Evolutionary conservation across 2,888 invertebrate species (phyloP).

Genomic region (Nemotelus nigrinus): DNA sequence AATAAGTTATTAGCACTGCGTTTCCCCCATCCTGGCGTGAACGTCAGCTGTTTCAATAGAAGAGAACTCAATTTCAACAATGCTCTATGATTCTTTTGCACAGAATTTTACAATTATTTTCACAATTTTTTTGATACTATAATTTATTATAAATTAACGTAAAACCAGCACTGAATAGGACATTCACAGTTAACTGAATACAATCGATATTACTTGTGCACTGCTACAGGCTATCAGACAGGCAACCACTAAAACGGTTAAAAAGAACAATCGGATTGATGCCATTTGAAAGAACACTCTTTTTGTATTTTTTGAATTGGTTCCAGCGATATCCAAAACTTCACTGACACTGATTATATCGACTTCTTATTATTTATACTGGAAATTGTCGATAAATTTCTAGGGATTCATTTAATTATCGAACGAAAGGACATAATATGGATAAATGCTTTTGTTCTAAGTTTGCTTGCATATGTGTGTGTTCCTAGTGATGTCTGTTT

Average conservation of each 20-base stretch:
- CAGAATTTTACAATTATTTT: not conserved
- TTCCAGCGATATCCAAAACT: slow-evolving; percentile 1
- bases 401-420: slow-evolving; percentile 44
- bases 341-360: slow-evolving; percentile 21
- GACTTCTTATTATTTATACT: slow-evolving; percentile 28
- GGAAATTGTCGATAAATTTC: not conserved
- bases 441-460: not conserved
- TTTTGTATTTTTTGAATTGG: not conserved
- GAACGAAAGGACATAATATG: slow-evolving; percentile 21
- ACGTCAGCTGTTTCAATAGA: slow-evolving; percentile 51
- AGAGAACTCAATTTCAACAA: slow-evolving; percentile 21
- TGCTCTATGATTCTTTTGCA: not conserved
- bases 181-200: not conserved
- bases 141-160: not conserved
- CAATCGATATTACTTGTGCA: slow-evolving; percentile 29
- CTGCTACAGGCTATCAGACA: slow-evolving; percentile 25
- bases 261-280: slow-evolving; percentile 7
- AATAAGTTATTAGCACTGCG: slow-evolving; percentile 48
- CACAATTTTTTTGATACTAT: not conserved
- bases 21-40: slow-evolving; percentile 54
- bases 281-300: slow-evolving; percentile 1
- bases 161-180: not conserved
- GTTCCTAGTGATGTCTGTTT: not conserved
- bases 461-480: not conserved
- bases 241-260: slow-evolving; percentile 24